Base-by-base conservation (phyloP, 2,888 invertebrate species). In the Volucella inflata region DNA sequence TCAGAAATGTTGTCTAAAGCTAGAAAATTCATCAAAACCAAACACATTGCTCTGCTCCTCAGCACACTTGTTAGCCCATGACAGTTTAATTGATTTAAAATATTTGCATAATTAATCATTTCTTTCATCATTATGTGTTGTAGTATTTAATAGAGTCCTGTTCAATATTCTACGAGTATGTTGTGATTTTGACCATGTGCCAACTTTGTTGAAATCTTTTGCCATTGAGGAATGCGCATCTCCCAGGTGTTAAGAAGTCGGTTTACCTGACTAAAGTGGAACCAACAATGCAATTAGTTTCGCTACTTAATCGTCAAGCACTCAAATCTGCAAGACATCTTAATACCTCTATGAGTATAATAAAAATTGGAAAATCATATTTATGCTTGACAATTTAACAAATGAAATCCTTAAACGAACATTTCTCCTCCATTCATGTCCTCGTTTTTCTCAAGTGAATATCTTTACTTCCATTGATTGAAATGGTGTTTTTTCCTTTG, bases 341-440 rank as follows among this genome's bases (percentile, higher is more conserved):
- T 38, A 2, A 42, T 21, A 6, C 21, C 59, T 21, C 36, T 51
- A 21, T 2, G 21, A 21, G 21, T 21, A 30, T 30, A 30, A 30
- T 30, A 6, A 6, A 6, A 78, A 83, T 83, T 83, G 64, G 75
- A 70, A 74, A 75, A 84, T 79, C 79, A 84, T 75, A 74, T 75
- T 70, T 70, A 75, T 79, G 83, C 70, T 78, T 75, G 83, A 79
- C 83, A 84, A 70, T 30, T 40, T 48, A 57, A 84, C 64, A 62
- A 77, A 42, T 59, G 50, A 46, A 12, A 16, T 16, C 36, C 40
- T 62, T 46, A 46, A 30, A 11, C 14, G 50, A 72, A 59, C 30
- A 76, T 57, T 36, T 64, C 44, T 21, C 10, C 16, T 72, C 67
- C 82, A 77, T 77, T 77, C 71, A 77, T 60, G 42, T 67, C 59